A percentile compares a stretch with the other conserved stretches of the same genome.
Evolutionary conservation across 2,113 vertebrate species (phyloP).

Genomic region (Tupaia chinensis): DNA sequence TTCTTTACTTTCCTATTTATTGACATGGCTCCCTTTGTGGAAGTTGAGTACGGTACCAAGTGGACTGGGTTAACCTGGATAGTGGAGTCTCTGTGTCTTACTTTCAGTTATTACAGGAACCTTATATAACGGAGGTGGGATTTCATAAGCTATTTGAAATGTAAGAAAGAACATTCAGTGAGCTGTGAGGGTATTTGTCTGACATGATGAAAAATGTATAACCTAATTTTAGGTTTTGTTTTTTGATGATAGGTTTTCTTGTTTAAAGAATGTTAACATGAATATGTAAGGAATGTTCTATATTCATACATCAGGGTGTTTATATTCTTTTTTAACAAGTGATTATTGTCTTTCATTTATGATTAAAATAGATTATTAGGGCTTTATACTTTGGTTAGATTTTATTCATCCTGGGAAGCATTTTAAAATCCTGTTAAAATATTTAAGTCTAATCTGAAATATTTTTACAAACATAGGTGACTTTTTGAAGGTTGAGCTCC

Average conservation of each 20-base stretch:
- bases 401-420: conserved; percentile 64
- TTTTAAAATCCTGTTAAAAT: conserved; percentile 75
- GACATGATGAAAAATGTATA: conserved; percentile 83
- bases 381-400: conserved; percentile 64
- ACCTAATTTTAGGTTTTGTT: conserved; percentile 82
- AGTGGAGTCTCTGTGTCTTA: neutral
- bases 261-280: conserved; percentile 81
- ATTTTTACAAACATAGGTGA: conserved; percentile 69
- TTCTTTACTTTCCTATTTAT: neutral
- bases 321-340: conserved; percentile 67
- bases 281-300: conserved; percentile 81
- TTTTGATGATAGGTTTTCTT: conserved; percentile 80
- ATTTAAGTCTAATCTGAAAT: conserved; percentile 73
- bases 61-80: neutral
- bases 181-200: conserved; percentile 75
- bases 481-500: conserved; percentile 67
- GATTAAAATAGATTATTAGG: conserved; percentile 75
- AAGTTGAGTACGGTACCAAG: neutral
- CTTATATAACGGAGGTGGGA: conserved; percentile 37
- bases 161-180: conserved; percentile 67
- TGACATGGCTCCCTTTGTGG: neutral
- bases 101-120: neutral
- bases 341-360: conserved; percentile 81
- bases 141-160: conserved; percentile 72
- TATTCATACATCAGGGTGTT: conserved; percentile 70